Evolutionary conservation across 2,888 invertebrate genomes (phyloP).

Genomic region (Tolmerus cingulatus): DNA sequence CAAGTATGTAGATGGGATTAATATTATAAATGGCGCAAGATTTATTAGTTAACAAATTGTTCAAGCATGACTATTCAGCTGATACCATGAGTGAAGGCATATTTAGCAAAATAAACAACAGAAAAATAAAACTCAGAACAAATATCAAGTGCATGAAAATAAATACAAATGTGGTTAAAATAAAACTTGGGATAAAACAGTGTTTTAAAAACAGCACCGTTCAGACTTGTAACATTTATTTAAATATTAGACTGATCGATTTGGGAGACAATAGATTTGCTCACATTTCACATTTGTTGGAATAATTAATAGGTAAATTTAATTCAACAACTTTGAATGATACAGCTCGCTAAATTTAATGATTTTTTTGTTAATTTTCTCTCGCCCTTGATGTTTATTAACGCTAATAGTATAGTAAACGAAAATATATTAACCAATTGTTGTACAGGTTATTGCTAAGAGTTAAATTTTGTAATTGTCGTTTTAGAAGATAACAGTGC

Average conservation of each 20-base stretch:
- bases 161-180: not conserved
- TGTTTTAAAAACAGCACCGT: not conserved
- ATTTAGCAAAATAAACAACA: not conserved
- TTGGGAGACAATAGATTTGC: not conserved
- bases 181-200: not conserved
- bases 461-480: not conserved
- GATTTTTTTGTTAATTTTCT: not conserved
- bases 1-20: not conserved
- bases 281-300: not conserved
- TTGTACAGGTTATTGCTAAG: conserved; percentile 18
- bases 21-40: not conserved
- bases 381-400: not conserved
- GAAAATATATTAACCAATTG: not conserved
- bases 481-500: conserved; percentile 11
- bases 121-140: not conserved
- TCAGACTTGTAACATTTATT: not conserved
- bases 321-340: not conserved
- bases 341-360: conserved; percentile 1
- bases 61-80: not conserved
- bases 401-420: not conserved
- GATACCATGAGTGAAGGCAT: not conserved
- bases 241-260: not conserved
- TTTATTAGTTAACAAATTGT: not conserved
- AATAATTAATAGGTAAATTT: not conserved
- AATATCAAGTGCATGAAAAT: not conserved